Base-by-base conservation (phyloP, 2,888 invertebrate genomes). In the Caenorhabditis imperialis region DNA sequence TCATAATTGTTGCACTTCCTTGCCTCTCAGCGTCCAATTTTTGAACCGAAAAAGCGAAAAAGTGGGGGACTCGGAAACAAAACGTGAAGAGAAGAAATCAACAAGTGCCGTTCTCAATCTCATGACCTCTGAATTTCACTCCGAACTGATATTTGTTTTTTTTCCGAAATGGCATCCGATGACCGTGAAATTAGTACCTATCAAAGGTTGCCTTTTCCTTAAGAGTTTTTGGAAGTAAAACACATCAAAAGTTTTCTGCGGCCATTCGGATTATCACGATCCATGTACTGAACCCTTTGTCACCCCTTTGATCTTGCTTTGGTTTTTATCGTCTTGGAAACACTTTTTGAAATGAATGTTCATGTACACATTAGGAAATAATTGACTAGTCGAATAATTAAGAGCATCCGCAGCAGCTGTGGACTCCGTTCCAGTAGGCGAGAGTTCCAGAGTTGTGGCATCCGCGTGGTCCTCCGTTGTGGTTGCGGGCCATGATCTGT, bases 391-490 rank as follows among this genome's bases (percentile, higher is more conserved):
- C n/a, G 10, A 48, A 20, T 30, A 62, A 48, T 81, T 82, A 82
- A 38, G 76, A 58, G 77, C 82, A 82, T 53, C 74, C 77, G 51
- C 82, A 82, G 74, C 83, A 83, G 37, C 48, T 57, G 20, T 76
- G 42, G 60, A 83, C 74, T 57, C 42, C 67, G 62, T 81, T 79
- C 85, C 85, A 85, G 77, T 85, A 85, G 10, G 75, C 82, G 37
- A 67, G 48, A 44, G 85, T 85, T 37, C 54, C 37, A 12, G 76
- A 54, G 75, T 81, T 78, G 37, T 76, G 62, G 81, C 85, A 85
- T 62, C 85, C 85, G 37, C 45, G 55, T 58, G 85, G 85, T 73
- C 85, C 82, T 73, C 82, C 82, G 63, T 82, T 82, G 81, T 82
- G 82, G 61, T 79, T 79, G 54, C 82, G 69, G 47, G 82, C 54